Evolutionary conservation across 1,140 invertebrate genomes (phyloP).

Genomic region (Lucilia cuprina): DNA sequence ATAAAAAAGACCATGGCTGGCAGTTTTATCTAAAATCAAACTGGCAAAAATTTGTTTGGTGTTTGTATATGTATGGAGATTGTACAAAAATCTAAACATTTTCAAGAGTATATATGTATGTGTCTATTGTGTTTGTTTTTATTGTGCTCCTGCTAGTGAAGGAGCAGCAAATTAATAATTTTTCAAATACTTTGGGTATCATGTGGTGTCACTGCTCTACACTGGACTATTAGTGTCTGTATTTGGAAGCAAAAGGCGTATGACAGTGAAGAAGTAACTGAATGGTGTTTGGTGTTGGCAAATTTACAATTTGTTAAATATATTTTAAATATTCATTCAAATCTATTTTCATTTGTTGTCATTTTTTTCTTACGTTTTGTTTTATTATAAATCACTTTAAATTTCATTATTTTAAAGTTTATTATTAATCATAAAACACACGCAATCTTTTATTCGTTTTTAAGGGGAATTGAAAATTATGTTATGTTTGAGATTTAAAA

Average conservation of each 20-base stretch:
- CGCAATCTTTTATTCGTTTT: neutral
- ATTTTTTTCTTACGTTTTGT: neutral
- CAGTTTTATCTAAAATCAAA: neutral
- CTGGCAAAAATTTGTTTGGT: neutral
- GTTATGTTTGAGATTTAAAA: neutral
- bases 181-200: neutral
- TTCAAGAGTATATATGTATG: neutral
- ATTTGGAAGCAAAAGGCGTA: neutral
- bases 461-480: neutral
- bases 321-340: neutral
- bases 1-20: neutral
- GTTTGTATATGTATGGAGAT: neutral
- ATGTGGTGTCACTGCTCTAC: neutral
- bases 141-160: neutral
- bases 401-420: neutral
- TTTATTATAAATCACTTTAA: neutral
- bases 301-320: neutral
- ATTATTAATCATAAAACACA: constrained; percentile 1
- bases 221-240: neutral
- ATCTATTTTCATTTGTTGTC: neutral
- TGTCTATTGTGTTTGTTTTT: neutral
- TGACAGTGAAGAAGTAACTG: neutral
- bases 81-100: neutral
- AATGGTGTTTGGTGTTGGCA: neutral
- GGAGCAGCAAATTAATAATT: neutral